These are phyloP conservation scores for Thunnus thynnus DNA, from an alignment of 2,113 vertebrate genomes.

Conservation along the genomic window DNA sequence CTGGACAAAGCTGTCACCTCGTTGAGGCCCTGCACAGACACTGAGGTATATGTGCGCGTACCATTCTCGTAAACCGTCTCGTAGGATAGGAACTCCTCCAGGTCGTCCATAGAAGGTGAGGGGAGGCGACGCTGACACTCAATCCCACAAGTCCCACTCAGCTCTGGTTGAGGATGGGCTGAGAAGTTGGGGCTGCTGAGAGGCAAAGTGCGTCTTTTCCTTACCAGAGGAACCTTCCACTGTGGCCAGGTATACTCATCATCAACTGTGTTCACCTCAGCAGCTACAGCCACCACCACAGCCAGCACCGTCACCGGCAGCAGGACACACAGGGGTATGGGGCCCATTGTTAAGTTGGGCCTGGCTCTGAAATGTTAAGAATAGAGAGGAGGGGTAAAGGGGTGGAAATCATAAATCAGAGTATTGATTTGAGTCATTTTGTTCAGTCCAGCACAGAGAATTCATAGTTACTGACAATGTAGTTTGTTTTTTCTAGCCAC, in stretches of 20 bases:
- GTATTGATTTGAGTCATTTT: too few species aligned
- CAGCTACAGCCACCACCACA: slow-evolving; percentile 75
- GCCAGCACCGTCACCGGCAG: slow-evolving; percentile 82
- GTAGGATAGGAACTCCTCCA: slow-evolving; percentile 92
- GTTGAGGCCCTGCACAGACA: slow-evolving; percentile 85
- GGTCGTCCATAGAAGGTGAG: slow-evolving; percentile 84
- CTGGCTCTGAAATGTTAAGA: slow-evolving; percentile 80
- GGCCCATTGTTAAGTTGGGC: slow-evolving; percentile 87
- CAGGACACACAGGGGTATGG: slow-evolving; percentile 83
- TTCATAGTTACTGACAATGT: too few species aligned
- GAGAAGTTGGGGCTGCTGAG: slow-evolving; percentile 90
- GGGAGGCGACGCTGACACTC: slow-evolving; percentile 91
- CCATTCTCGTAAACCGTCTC: slow-evolving; percentile 96
- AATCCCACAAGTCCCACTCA: slow-evolving; percentile 90
- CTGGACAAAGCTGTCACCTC: slow-evolving; percentile 42
- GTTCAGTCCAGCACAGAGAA: too few species aligned
- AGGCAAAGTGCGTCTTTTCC: slow-evolving; percentile 87
- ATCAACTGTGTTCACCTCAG: slow-evolving; percentile 76
- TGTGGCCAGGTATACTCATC: slow-evolving; percentile 92
- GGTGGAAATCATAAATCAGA: neutral
- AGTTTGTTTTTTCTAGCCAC: neutral
- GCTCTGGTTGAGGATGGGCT: slow-evolving; percentile 82
- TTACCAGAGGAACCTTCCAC: slow-evolving; percentile 90
- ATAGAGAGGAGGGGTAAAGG: neutral
- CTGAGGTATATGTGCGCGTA: slow-evolving; percentile 90